These are phyloP conservation scores for Branchinecta lindahli DNA, from an alignment of 1,140 invertebrate species.

Conservation along the genomic window DNA sequence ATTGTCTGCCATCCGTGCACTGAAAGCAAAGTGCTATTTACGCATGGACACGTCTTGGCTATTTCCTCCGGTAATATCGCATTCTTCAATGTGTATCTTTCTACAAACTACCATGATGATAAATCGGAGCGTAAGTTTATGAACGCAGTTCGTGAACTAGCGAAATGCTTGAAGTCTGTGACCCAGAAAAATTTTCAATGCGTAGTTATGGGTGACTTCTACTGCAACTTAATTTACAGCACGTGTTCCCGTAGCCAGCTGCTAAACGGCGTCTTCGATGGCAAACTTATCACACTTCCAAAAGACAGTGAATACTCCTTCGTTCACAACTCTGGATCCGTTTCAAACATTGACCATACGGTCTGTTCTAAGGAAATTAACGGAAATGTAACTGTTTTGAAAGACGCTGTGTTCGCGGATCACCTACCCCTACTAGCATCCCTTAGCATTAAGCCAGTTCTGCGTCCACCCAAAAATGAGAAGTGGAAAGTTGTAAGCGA, in stretches of 20 bases:
- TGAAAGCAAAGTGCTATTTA: conserved; percentile 9
- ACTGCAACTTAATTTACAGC: not conserved
- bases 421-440: conserved; percentile 7
- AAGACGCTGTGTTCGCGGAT: not conserved
- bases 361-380: conserved; percentile 5
- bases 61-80: conserved; percentile 4
- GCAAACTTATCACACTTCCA: conserved; percentile 1
- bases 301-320: conserved; percentile 2
- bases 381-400: conserved; percentile 9
- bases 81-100: conserved; percentile 6
- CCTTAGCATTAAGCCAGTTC: not conserved
- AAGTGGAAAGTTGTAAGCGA: conserved; percentile 5
- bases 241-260: not conserved
- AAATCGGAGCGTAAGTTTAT: conserved; percentile 5
- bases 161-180: conserved; percentile 8
- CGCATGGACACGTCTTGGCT: not conserved
- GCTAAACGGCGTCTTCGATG: conserved; percentile 1
- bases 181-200: conserved; percentile 5
- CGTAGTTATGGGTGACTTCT: not conserved
- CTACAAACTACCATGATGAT: conserved; percentile 1
- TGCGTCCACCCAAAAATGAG: not conserved
- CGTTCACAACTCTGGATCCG: conserved; percentile 7
- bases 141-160: not conserved
- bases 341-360: conserved; percentile 5
- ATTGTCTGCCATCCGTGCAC: conserved; percentile 8